Conservation (phyloP, 2,113 vertebrate species). For the Eptatretus burgeri region DNA sequence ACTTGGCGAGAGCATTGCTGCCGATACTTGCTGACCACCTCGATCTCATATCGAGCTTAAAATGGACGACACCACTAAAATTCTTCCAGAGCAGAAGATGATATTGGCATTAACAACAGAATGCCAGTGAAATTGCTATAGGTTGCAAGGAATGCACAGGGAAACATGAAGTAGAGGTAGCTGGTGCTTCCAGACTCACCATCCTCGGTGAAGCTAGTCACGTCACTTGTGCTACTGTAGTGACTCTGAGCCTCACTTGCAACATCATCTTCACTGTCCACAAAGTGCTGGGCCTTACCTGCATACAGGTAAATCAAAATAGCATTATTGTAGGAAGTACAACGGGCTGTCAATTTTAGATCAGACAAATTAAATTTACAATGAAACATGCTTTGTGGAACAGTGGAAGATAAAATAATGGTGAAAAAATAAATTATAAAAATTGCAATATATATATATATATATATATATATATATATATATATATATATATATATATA, state of each 20-base stretch:
- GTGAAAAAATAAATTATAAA: too few species aligned
- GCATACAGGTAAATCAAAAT: too few species aligned
- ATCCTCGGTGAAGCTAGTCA: slow-evolving; percentile 33
- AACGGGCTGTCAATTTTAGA: too few species aligned
- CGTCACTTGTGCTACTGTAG: slow-evolving; percentile 54
- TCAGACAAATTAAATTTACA: too few species aligned
- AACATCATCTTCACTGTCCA: slow-evolving; percentile 53
- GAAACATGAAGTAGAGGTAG: background rate
- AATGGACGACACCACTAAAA: background rate
- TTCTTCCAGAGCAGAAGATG: background rate
- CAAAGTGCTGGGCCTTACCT: slow-evolving; percentile 18
- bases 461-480: too few species aligned
- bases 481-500: too few species aligned
- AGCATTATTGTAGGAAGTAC: too few species aligned
- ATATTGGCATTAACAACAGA: background rate
- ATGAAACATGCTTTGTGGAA: too few species aligned
- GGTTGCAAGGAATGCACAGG: background rate
- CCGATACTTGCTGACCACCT: background rate
- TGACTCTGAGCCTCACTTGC: slow-evolving; percentile 45
- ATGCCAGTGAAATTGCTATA: background rate
- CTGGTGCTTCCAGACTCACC: slow-evolving; percentile 20
- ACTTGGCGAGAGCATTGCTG: too few species aligned
- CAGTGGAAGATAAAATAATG: too few species aligned
- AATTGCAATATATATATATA: too few species aligned
- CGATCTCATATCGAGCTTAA: background rate